Base-by-base conservation (phyloP, 2,888 invertebrate species). In the Drosophila austrosaltans region DNA sequence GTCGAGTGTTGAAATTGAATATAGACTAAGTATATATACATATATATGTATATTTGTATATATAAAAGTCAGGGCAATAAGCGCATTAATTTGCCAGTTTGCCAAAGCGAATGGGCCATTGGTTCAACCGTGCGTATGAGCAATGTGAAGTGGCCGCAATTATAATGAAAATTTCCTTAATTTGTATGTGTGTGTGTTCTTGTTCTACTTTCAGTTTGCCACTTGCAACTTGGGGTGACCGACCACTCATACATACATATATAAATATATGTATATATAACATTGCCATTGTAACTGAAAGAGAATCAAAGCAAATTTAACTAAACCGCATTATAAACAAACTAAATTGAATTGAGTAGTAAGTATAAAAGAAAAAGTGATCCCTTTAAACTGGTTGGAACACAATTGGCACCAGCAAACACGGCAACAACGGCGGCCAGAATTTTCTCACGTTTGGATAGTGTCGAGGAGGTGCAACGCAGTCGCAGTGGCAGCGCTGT, bases 381-480 rank as follows among this genome's bases (percentile, higher is more conserved):
- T 16, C 25, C 64, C 64, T 66, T 66, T 67, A 63, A 63, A 60
- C 53, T 78, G 79, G 79, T 75, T 73, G 71, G 72, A 62, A 74
- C 69, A 58, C 67, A 58, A 62, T 59, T 66, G 62, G 65, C 71
- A 63, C 57, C 65, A 74, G 71, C 72, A 73, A 82, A 79, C 61
- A 89, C 91, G 86, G 90, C 91, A 85, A 91, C 91, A 81, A 91
- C 91, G 86, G 89, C 91, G 81, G 89, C 91, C 80, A 90, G 91
- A 87, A 89, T 90, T 76, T 91, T 91, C 78, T 92, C 92, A 67
- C 90, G 91, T 86, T 92, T 91, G 89, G 92, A 92, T 78, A 90
- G 91, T 78, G 81, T 91, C 82, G 92, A 92, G 78, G 91, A 91
- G 88, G 86, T 87, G 89, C 86, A 91, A 89, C 87, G 91, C 77